Percentiles rank a stretch among this genome's conserved stretches.
phyloP scores from a whole-genome alignment of 2,888 invertebrate species.

The Athalia rosae region DNA sequence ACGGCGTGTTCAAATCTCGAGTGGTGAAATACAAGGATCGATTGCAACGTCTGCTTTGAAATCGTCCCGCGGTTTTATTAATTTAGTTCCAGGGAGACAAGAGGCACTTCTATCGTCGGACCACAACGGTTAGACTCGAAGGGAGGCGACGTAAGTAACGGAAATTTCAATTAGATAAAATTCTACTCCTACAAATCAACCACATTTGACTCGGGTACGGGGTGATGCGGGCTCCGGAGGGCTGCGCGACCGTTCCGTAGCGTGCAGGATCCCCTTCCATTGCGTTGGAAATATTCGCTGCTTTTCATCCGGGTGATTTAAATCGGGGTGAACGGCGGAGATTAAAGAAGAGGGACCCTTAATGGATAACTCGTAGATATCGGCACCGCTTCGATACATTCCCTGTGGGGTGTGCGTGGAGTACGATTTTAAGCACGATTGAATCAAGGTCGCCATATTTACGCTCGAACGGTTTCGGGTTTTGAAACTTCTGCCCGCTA shows the following conservation, averaged over 20 bases:
- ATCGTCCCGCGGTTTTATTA: not conserved
- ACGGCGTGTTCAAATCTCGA: too few relatives aligned
- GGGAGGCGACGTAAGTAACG: not conserved
- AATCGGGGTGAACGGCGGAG: not conserved
- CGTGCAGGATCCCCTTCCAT: slow-evolving; percentile 3
- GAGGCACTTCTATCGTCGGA: not conserved
- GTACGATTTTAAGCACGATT: slow-evolving; percentile 34
- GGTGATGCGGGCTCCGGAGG: slow-evolving; percentile 24
- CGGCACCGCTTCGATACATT: slow-evolving; percentile 4
- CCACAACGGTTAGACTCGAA: not conserved
- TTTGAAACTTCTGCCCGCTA: slow-evolving; percentile 32
- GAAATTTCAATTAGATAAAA: slow-evolving; percentile 32
- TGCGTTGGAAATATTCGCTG: slow-evolving; percentile 19
- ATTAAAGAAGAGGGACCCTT: slow-evolving; percentile 28
- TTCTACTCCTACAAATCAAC: slow-evolving; percentile 33
- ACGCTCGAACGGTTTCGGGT: slow-evolving; percentile 26
- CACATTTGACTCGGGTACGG: slow-evolving; percentile 7
- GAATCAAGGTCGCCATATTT: slow-evolving; percentile 43
- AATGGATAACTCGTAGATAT: slow-evolving; percentile 41
- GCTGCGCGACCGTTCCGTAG: not conserved
- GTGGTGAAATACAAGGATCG: too few relatives aligned
- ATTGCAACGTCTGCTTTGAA: not conserved
- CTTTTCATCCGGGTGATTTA: slow-evolving; percentile 30
- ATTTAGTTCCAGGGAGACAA: not conserved
- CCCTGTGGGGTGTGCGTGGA: not conserved